Base-by-base conservation (phyloP, 92 coral and sea anemone genomes). In the Umimayanthus kanabou region DNA sequence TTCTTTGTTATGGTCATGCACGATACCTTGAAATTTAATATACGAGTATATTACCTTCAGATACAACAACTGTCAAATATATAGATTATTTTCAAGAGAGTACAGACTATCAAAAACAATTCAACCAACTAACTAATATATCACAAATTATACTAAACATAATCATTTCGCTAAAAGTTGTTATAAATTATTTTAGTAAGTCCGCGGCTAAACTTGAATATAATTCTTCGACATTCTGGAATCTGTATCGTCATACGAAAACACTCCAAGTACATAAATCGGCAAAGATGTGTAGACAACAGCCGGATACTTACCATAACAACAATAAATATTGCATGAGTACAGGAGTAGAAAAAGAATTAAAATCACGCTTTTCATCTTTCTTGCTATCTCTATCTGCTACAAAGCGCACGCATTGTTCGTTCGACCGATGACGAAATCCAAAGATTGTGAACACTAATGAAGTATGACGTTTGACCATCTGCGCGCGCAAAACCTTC, bases 261-360 rank as follows among this genome's bases (percentile, higher is more conserved):
- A 3, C 20, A 13, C 20, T 13, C 58, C 14, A 53, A 53, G 58
- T 15, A 53, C 58, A 53, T 1, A 11, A 53, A 53, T 53, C 0
- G 37, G 37, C 37, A 53, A 53, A 53, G 20, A 53, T 53, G 58
- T 2, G 58, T 53, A 2, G 18, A 14, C 7, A 20, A 5, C 8
- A 61, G 4, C 23, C 3, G 5, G 16, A 9, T 76, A 40, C 80
- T 15, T 40, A 76, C 80, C 80, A n/a, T 76, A 42, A 76, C 80
- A 22, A 20, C 25, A 40, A 40, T 1, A 76, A 43, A 76, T 16
- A 30, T 26, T 76, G 80, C 49, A 18, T 61, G 25, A 5, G 69
- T 61, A 76, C 26, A 76, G 23, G 57, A 76, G 10, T 43, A 76
- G 80, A 76, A 43, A 76, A 76, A 76, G 80, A 76, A 20, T 23